Conservation (phyloP, 2,797 vertebrate genomes). For the Neoniphon sammara region DNA sequence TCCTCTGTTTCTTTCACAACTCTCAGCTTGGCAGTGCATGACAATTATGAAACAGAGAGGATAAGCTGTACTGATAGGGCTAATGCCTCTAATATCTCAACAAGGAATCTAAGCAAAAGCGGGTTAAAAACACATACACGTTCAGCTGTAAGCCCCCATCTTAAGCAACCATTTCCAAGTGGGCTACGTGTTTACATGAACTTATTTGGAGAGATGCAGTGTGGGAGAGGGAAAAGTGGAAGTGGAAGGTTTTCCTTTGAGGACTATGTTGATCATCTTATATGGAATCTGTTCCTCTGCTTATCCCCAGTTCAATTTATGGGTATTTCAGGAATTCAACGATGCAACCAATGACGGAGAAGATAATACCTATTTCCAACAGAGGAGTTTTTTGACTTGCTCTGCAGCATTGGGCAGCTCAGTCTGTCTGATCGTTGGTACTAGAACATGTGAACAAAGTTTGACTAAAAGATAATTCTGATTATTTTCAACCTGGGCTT, state of each 20-base stretch:
- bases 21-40: neutral
- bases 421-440: no score
- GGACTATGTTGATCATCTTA: constrained; percentile 53
- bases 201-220: neutral
- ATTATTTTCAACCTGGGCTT: no score
- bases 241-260: constrained; percentile 47
- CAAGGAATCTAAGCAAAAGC: neutral
- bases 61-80: neutral
- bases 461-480: constrained; percentile 3
- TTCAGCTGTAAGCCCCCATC: neutral
- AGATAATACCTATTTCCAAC: no score
- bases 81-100: neutral
- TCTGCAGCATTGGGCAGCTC: no score
- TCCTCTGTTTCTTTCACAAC: neutral
- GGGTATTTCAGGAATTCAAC: constrained; percentile 48
- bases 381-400: no score
- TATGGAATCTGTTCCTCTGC: constrained; percentile 62
- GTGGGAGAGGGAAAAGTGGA: constrained; percentile 54
- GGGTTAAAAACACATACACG: constrained; percentile 4
- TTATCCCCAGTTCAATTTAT: constrained; percentile 54
- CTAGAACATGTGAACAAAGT: constrained; percentile 12
- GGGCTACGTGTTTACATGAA: constrained; percentile 20
- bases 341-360: constrained; percentile 14
- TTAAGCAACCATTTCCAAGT: no score
- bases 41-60: neutral